Conservation (phyloP, 2,797 vertebrate genomes). For the Pachyuromys duprasi region DNA sequence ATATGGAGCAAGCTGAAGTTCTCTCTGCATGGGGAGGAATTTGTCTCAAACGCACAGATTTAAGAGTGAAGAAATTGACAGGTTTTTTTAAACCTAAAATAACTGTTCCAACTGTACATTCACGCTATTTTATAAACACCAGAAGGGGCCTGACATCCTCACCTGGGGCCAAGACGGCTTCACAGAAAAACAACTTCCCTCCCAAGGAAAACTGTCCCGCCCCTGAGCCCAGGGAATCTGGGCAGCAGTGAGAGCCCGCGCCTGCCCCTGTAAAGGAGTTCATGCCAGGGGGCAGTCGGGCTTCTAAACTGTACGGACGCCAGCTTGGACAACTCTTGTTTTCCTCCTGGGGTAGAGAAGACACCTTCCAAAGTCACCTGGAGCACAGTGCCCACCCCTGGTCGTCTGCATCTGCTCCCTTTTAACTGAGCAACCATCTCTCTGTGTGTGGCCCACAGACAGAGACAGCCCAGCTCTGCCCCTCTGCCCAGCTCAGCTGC, state of each 20-base stretch:
- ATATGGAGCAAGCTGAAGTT: constrained; percentile 50
- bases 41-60: constrained; percentile 44
- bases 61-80: constrained; percentile 53
- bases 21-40: constrained; percentile 62
- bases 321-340: neutral
- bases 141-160: constrained; percentile 75
- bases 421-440: constrained; percentile 57
- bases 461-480: neutral
- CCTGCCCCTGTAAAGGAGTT: constrained; percentile 51
- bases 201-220: constrained; percentile 75
- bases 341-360: constrained; percentile 3
- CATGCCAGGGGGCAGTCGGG: constrained; percentile 36
- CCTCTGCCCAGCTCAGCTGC: constrained; percentile 55
- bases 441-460: constrained; percentile 11
- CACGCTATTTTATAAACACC: constrained; percentile 63
- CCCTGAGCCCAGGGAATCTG: constrained; percentile 46
- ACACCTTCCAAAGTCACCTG: neutral
- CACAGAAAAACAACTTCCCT: constrained; percentile 65
- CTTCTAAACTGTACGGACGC: neutral
- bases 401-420: neutral
- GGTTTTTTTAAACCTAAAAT: constrained; percentile 34
- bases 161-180: constrained; percentile 76
- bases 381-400: neutral
- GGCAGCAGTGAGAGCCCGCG: neutral
- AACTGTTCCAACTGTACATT: constrained; percentile 67